Conservation (phyloP, 2,888 invertebrate genomes). For the Auanema freiburgensis region DNA sequence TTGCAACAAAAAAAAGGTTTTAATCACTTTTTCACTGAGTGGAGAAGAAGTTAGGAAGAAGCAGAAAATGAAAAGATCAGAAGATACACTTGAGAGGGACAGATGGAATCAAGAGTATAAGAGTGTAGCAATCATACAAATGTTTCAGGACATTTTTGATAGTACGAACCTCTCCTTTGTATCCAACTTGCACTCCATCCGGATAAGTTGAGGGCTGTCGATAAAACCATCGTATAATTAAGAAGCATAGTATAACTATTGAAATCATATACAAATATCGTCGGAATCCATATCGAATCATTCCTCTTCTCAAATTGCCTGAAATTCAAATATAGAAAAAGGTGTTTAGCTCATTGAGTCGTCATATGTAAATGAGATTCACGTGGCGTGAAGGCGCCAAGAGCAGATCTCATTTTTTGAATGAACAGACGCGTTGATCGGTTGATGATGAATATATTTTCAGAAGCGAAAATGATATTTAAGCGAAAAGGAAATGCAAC, state of each 20-base stretch:
- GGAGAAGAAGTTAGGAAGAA: neutral
- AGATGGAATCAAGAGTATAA: neutral
- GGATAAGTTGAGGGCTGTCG: constrained; percentile 3
- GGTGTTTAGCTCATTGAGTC: neutral
- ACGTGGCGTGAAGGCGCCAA: neutral
- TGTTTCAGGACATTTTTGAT: neutral
- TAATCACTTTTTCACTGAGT: neutral
- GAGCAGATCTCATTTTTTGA: neutral
- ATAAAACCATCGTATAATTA: constrained; percentile 45
- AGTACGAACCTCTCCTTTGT: constrained; percentile 20
- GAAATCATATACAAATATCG: constrained; percentile 48
- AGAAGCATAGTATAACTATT: constrained; percentile 39
- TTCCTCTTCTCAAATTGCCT: constrained; percentile 35
- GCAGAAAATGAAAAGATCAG: neutral
- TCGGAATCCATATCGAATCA: constrained; percentile 35
- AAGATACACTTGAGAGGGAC: neutral
- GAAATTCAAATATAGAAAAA: constrained; percentile 14
- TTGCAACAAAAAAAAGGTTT: neutral
- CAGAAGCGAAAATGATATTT: neutral
- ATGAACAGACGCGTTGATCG: too few relatives aligned
- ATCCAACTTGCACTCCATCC: constrained; percentile 6
- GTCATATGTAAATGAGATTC: neutral
- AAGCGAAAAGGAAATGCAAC: neutral
- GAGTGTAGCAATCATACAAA: neutral
- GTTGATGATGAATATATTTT: neutral